Evolutionary conservation across 2,797 vertebrate genomes (phyloP), one percentile per base, ranked within the genome.

Genomic region (Pangasius djambal): DNA sequence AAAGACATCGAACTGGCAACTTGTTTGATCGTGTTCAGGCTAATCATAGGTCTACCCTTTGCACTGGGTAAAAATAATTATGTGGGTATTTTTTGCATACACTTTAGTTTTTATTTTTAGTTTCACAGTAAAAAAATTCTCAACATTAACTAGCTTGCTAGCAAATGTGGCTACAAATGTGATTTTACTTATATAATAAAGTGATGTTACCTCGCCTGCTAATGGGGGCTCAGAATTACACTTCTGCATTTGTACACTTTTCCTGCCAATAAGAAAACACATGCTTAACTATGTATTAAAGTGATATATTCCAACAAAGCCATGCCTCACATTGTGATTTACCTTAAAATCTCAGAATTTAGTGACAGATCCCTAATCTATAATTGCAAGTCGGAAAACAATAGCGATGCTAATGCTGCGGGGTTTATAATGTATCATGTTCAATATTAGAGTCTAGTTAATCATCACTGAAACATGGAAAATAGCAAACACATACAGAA

Each of bases 51-150:
- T 85, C 83, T 70, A 70, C n/a, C 40, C 44, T 69, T 69, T 40
- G 83, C 65, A 83, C 61, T 65, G 82, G 37, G 25, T 83, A 16
- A 85, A 85, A 70, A 85, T 85, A 70, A 85, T 72, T 72, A 55
- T 37, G 31, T 85, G 48, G 83, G 83, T 50, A 79, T 34, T 69
- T 61, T 83, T 69, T 85, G 44, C 83, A 85, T 10, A 85, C 48
- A 37, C 50, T 13, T 70, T 85, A 70, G 63, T 70, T 85, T 85
- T 70, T 85, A 85, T 85, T 85, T 70, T 85, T 37, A 85, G 65
- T n/a, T 20, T 85, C 44, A 85, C 18, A 70, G 48, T 55, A 52
- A 52, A 83, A 48, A 28, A 18, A 48, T 15, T 31, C 20, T 78
- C 10, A 18, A 22, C 31, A 25, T 85, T 85, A 37, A 52, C 63